Evolutionary conservation across 2,888 invertebrate genomes (phyloP), one percentile per base, ranked within the genome.

Genomic region (Pantelozetes paolii): DNA sequence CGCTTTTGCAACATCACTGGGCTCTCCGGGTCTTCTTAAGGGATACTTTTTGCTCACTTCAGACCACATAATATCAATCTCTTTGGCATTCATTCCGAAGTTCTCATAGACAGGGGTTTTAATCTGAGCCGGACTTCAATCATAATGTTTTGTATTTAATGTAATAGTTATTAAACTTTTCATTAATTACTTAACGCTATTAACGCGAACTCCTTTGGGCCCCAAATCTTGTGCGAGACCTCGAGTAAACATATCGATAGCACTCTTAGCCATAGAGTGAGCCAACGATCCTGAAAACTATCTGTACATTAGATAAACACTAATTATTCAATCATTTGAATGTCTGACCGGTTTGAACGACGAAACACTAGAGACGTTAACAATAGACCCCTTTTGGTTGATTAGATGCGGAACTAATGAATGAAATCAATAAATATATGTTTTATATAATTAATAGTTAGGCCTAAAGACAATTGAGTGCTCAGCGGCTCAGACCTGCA

Each of bases 1-100:
- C 11, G 62, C 50, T 48, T 73, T 73, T 30, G 73, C 73, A 28
- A 73, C 73, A 30, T 73, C 73, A 23, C 70, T 70, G 13, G 73
- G 69, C 30, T 73, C 73, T 30, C 73, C 73, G n/a, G 20, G 32
- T 48, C 73, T 40, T 62, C 69, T 23, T 13, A 73, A 48, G 1
- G 62, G 69, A 64, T 32, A 40, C 13, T 8, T 67, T 48, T 64
- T 3, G 69, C 69, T 69, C 42, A 69, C 69, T 26, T 69, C 23
- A 9, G 69, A 45, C 69, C 69, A 69, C 69, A 69, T 69, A 1
- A 20, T 18, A 13, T 69, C 42, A 6, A 42, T 45, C 20, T 69
- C 42, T 40, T 69, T 28, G 11, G 13, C n/a, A 42, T 6, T 69
- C 69, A 69, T 69, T 28, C 69, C 69, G 26, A 69, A 42, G 2